Conservation (phyloP, 2,113 vertebrate genomes). For the Campylorhamphus procurvoides region DNA sequence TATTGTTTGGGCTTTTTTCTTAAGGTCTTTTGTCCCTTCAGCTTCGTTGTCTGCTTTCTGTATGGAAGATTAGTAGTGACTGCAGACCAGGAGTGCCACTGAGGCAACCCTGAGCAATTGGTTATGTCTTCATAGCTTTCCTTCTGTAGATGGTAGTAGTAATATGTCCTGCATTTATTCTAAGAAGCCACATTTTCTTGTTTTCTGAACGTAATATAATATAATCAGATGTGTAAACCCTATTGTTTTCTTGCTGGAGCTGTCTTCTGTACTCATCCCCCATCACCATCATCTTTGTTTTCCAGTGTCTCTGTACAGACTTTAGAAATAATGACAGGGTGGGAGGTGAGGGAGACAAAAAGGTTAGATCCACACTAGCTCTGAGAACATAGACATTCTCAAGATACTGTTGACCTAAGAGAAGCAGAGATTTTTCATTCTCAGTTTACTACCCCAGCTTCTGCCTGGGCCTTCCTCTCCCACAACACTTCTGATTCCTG, state of each 20-base stretch:
- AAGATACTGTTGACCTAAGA: not conserved
- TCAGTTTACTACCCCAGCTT: fast-evolving
- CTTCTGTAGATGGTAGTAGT: not conserved
- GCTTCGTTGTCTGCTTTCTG: not conserved
- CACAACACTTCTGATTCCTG: not conserved
- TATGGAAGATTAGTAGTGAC: not conserved
- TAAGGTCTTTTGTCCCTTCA: not conserved
- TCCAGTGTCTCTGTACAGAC: not conserved
- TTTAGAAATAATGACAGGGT: not conserved
- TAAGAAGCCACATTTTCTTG: slow-evolving; percentile 12
- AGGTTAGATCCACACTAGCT: not conserved
- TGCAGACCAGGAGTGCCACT: not conserved
- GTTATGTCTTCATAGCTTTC: slow-evolving; percentile 1
- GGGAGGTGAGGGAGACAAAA: not conserved
- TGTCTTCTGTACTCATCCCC: not conserved
- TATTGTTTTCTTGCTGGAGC: not conserved
- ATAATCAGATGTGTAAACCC: not conserved
- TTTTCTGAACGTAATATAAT: not conserved
- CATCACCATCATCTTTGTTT: not conserved
- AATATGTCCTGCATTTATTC: not conserved
- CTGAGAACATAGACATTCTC: not conserved
- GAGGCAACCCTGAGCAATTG: not conserved
- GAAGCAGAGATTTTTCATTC: not conserved
- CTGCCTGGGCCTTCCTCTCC: not conserved
- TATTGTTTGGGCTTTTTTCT: not conserved